A percentile compares a stretch with the other conserved stretches of the same genome.
Conservation (phyloP, 2,113 vertebrate species). For the Patagioenas fasciata region DNA sequence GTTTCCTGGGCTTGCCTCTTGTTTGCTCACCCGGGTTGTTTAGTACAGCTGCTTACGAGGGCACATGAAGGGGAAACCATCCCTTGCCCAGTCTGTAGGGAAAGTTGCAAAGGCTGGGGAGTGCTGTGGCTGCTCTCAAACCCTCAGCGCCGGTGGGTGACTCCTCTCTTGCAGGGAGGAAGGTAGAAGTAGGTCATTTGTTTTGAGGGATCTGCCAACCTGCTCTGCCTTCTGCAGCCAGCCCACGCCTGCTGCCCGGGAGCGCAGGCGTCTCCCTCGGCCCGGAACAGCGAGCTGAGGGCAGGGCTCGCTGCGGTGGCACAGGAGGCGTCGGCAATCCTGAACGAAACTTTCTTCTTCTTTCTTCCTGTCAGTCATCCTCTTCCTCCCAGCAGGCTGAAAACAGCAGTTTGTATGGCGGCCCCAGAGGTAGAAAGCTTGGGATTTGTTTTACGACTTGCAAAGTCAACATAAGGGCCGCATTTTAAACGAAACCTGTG, state of each 20-base stretch:
- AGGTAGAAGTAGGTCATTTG: not conserved
- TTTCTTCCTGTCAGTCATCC: not conserved
- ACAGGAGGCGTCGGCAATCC: not conserved
- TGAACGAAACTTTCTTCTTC: not conserved
- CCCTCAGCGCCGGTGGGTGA: accelerated
- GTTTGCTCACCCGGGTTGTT: not conserved
- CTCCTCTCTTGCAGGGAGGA: not conserved
- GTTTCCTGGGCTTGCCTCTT: not conserved
- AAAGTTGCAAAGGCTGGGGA: not conserved
- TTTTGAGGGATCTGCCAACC: not conserved
- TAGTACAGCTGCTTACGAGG: not conserved
- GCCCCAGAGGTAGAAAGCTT: not conserved
- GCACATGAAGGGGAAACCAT: not conserved
- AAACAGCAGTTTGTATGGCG: accelerated
- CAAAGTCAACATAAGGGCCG: not conserved
- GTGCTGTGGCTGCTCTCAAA: not conserved
- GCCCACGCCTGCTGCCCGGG: not conserved
- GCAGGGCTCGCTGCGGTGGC: accelerated
- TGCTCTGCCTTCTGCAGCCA: not conserved
- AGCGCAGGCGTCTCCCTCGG: not conserved
- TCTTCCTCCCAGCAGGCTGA: not conserved
- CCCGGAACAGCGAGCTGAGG: not conserved
- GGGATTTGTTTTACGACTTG: not conserved
- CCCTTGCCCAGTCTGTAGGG: not conserved
- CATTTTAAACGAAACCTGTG: not conserved